Conservation (phyloP, 2,113 vertebrate species). For the Bettongia penicillata region DNA sequence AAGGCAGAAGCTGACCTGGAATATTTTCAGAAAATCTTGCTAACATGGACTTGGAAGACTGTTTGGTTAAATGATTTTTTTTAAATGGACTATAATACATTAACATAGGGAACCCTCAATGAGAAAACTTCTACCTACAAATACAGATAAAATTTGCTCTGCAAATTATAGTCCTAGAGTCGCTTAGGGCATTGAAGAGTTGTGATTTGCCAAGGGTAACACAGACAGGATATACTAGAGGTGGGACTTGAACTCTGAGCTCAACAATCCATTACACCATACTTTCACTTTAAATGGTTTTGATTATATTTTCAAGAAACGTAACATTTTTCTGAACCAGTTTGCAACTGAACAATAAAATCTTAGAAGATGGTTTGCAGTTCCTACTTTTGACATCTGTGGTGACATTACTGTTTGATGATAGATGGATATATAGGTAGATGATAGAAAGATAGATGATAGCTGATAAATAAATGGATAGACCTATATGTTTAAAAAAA, state of each 20-base stretch:
- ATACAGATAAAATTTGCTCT: not conserved
- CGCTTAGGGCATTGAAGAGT: not conserved
- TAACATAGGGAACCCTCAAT: not conserved
- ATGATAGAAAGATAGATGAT: not conserved
- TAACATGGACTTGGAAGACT: conserved; percentile 40
- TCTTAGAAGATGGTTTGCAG: not conserved
- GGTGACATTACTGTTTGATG: not conserved
- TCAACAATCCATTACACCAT: not conserved
- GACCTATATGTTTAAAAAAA: not conserved
- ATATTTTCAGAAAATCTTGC: not conserved
- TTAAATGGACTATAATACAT: not conserved
- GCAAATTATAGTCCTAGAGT: not conserved
- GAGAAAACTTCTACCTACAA: not conserved
- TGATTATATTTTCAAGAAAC: conserved; percentile 46
- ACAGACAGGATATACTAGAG: not conserved
- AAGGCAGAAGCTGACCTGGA: conserved; percentile 20
- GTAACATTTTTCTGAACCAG: conserved; percentile 38
- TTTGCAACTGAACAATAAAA: conserved; percentile 28
- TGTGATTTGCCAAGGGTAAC: not conserved
- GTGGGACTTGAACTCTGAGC: not conserved
- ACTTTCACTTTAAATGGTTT: not conserved
- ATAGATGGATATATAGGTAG: not conserved
- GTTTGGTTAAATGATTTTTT: conserved; percentile 26
- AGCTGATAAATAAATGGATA: not conserved
- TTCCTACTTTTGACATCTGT: not conserved